Base-by-base conservation (phyloP, 1,140 invertebrate genomes). In the Branchinecta lynchi region DNA sequence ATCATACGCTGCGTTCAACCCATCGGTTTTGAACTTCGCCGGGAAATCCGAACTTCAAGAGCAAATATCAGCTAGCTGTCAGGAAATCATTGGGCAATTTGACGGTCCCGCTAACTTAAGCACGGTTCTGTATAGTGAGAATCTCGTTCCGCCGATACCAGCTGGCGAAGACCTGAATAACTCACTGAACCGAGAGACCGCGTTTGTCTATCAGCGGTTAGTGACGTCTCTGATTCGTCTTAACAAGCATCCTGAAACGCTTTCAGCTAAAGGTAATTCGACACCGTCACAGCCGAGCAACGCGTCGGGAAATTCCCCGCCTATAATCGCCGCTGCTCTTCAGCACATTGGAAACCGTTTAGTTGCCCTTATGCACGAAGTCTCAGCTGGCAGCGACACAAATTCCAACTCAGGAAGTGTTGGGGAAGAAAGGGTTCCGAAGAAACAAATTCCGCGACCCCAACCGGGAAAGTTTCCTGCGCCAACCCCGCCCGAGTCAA, bases 361-460 rank as follows among this genome's bases (percentile, higher is more conserved):
- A 44, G 89, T 92, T 3, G 89, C 90, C 0, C 79, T 94, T 44
- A 95, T 95, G 92, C 90, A 93, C 75, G 91, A 94, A 76, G 91
- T 93, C 6, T 89, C 87, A 17, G 88, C 85, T 70, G 86, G 87
- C 44, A 74, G 73, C 67, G 74, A 74, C 46, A 73, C 73, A 17
- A 21, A 45, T 10, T 68, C 72, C 66, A 60, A 74, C 72, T 76
- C 76, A 65, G 72, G 75, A 66, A 75, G 75, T 65, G 72, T 76
- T 67, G 74, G 74, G 43, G 72, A 71, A 9, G 72, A 32, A 60
- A 60, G 51, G 12, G 12, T 6, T 12, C 17, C 51, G 2, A 60
- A 60, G 51, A 60, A 60, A 20, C 78, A 80, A 8, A 78, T 81
- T 71, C 84, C 84, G 71, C 78, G 84, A 6, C 75, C 82, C 10